A percentile compares a stretch with the other conserved stretches of the same genome.
Evolutionary conservation across 2,797 vertebrate genomes (phyloP).

Genomic region (Pseudomugil gertrudae): DNA sequence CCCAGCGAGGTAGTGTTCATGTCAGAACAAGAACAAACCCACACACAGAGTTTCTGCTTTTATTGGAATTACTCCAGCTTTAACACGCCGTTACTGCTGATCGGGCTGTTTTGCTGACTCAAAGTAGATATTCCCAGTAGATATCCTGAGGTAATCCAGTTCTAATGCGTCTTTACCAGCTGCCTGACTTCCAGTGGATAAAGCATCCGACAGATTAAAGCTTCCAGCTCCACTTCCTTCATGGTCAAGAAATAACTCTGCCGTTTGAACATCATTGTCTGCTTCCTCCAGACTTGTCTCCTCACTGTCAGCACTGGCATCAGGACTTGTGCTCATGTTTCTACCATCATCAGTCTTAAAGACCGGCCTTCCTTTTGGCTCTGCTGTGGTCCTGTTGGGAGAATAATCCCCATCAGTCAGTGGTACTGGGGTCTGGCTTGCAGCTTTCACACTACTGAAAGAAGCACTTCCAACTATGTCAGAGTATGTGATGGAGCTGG

Average conservation of each 20-base stretch:
- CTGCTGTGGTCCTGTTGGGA: neutral
- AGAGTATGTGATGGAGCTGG: slow-evolving; percentile 24
- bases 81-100: neutral
- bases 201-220: slow-evolving; percentile 15
- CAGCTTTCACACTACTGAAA: slow-evolving; percentile 34
- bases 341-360: neutral
- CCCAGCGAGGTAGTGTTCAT: neutral
- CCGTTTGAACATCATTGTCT: neutral
- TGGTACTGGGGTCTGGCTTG: neutral
- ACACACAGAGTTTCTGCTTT: slow-evolving; percentile 22
- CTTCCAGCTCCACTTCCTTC: slow-evolving; percentile 51
- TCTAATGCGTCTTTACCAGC: slow-evolving; percentile 38
- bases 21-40: slow-evolving; percentile 17
- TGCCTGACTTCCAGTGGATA: neutral
- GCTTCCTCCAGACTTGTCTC: neutral
- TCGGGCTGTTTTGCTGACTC: slow-evolving; percentile 39
- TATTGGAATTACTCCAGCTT: slow-evolving; percentile 28
- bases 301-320: neutral
- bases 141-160: slow-evolving; percentile 52
- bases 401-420: neutral
- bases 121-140: slow-evolving; percentile 56
- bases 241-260: neutral
- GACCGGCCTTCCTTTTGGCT: neutral
- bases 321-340: neutral
- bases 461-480: slow-evolving; percentile 64